A percentile compares a stretch with the other conserved stretches of the same genome.
phyloP scores from a whole-genome alignment of 2,113 vertebrate genomes.

The Galeopterus variegatus region DNA sequence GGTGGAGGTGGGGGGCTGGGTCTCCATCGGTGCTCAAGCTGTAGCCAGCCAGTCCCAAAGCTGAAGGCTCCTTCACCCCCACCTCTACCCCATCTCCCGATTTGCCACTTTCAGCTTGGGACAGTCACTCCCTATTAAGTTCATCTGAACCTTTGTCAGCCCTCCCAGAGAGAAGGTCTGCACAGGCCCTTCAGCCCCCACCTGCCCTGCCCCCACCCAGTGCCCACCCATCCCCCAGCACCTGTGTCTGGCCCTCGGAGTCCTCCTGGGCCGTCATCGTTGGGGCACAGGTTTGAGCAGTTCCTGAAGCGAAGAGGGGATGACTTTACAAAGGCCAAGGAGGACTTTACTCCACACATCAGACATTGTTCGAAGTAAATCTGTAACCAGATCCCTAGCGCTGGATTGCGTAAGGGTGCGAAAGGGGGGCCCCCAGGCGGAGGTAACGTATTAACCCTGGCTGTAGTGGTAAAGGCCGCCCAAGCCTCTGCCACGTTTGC shows the following conservation, averaged over 20 bases:
- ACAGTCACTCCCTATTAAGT: not conserved
- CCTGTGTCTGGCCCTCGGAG: slow-evolving; percentile 59
- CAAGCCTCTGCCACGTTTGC: not conserved
- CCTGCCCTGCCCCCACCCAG: not conserved
- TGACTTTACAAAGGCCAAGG: slow-evolving; percentile 45
- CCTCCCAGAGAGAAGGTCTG: not conserved
- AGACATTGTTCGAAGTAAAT: slow-evolving; percentile 82
- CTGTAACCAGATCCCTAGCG: slow-evolving; percentile 80
- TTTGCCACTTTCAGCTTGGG: not conserved
- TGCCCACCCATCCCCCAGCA: slow-evolving; percentile 5
- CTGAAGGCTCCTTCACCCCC: not conserved
- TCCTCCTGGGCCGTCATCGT: slow-evolving; percentile 76
- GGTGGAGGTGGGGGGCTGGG: not conserved
- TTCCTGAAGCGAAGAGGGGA: slow-evolving; percentile 73
- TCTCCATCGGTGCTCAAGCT: not conserved
- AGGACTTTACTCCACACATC: slow-evolving; percentile 85
- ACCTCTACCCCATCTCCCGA: not conserved
- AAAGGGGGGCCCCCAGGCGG: slow-evolving; percentile 54
- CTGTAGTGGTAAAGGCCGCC: slow-evolving; percentile 29
- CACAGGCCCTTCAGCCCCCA: too few relatives aligned
- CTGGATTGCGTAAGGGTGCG: slow-evolving; percentile 81
- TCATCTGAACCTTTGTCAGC: slow-evolving; percentile 23
- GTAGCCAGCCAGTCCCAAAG: not conserved
- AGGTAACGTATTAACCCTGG: slow-evolving; percentile 80
- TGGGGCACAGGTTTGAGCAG: slow-evolving; percentile 58